These are phyloP conservation scores for Lutraria lutraria DNA, from an alignment of 2,888 invertebrate species.

Conservation along the genomic window DNA sequence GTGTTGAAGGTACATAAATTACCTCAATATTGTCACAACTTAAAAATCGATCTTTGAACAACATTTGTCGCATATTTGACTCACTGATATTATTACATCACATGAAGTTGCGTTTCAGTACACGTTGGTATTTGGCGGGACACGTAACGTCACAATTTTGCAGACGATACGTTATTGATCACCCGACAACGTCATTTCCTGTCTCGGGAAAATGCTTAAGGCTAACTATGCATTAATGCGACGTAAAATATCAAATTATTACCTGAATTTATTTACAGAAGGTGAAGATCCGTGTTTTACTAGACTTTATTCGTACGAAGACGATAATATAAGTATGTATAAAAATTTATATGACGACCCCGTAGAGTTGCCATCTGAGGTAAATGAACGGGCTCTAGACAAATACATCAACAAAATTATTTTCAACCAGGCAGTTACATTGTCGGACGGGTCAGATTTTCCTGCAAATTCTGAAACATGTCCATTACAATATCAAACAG, in stretches of 20 bases:
- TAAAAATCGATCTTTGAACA: no score
- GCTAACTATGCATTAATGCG: not conserved
- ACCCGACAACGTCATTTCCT: conserved; percentile 7
- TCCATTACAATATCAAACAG: conserved; percentile 13
- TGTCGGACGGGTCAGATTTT: conserved; percentile 36
- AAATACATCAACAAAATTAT: conserved; percentile 42
- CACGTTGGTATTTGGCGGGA: conserved; percentile 3
- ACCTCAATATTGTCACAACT: no score
- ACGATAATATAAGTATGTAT: conserved; percentile 33
- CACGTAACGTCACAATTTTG: not conserved
- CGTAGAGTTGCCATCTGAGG: not conserved
- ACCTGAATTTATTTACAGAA: not conserved
- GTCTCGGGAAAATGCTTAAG: not conserved
- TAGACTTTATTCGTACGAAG: conserved; percentile 34
- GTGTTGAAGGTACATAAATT: no score
- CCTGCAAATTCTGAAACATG: conserved; percentile 34
- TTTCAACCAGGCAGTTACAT: conserved; percentile 44
- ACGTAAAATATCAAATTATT: not conserved
- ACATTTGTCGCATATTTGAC: no score
- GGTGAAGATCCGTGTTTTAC: not conserved
- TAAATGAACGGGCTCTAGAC: conserved; percentile 38
- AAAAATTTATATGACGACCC: conserved; percentile 33
- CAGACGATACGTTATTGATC: not conserved
- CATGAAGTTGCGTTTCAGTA: not conserved
- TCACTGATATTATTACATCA: no score